Evolutionary conservation across 2,797 vertebrate genomes (phyloP).

Genomic region (Lerista edwardsae): DNA sequence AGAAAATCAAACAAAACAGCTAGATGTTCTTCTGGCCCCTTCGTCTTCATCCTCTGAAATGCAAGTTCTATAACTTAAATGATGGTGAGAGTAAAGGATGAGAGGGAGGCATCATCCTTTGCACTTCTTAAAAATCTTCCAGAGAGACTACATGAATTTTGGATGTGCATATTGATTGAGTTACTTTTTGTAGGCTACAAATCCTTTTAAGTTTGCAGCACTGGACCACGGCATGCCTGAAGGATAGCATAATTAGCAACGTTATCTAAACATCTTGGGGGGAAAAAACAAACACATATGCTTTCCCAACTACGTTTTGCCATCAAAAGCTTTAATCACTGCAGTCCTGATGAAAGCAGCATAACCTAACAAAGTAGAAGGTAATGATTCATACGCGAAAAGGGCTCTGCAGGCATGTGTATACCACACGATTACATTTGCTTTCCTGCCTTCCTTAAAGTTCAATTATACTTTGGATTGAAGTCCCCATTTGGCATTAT

Average conservation of each 20-base stretch:
- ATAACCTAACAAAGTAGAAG: slow-evolving; percentile 27
- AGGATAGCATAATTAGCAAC: slow-evolving; percentile 52
- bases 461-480: slow-evolving; percentile 56
- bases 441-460: slow-evolving; percentile 44
- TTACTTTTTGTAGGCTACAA: slow-evolving; percentile 1
- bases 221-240: slow-evolving; percentile 26
- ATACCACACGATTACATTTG: slow-evolving; percentile 46
- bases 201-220: slow-evolving; percentile 37
- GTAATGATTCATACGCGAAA: slow-evolving; percentile 50
- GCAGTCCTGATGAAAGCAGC: slow-evolving; percentile 42
- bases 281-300: slow-evolving; percentile 30
- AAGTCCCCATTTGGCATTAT: slow-evolving; percentile 28
- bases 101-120: slow-evolving; percentile 8
- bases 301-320: slow-evolving; percentile 46
- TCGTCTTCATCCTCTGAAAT: neutral
- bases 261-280: slow-evolving; percentile 51
- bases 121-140: slow-evolving; percentile 14
- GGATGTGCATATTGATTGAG: slow-evolving; percentile 35
- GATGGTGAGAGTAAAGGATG: neutral
- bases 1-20: no score
- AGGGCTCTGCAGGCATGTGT: slow-evolving; percentile 21
- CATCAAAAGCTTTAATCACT: slow-evolving; percentile 52
- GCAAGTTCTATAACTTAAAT: neutral
- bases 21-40: neutral
- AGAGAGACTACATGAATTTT: neutral